A percentile compares a stretch with the other conserved stretches of the same genome.
Evolutionary conservation across 2,113 vertebrate genomes (phyloP).

Genomic region (mouse (Mus musculus)): DNA sequence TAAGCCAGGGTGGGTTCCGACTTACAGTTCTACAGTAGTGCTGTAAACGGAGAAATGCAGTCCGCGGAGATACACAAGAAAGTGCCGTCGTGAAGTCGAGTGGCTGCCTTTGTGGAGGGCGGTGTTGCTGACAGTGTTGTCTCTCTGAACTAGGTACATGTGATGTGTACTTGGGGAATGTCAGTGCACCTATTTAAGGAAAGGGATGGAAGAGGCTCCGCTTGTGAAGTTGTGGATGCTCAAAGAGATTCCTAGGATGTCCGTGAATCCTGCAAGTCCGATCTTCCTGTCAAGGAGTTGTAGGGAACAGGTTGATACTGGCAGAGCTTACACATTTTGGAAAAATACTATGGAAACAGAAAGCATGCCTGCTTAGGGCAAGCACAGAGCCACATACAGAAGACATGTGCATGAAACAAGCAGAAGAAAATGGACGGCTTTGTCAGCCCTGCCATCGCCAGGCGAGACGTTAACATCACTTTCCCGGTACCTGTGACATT

Average conservation of each 20-base stretch:
- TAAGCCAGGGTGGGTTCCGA: not conserved
- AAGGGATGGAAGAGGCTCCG: not conserved
- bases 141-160: not conserved
- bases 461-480: not conserved
- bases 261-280: not conserved
- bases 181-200: not conserved
- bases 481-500: not conserved
- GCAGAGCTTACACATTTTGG: not conserved
- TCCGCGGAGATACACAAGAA: not conserved
- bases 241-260: not conserved
- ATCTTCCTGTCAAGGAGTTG: not conserved
- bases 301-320: not conserved
- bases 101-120: not conserved
- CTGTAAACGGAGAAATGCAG: not conserved
- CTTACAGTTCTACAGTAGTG: not conserved
- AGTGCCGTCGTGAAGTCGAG: not conserved
- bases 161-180: not conserved
- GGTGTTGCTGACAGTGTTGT: accelerated
- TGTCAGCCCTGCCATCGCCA: not conserved
- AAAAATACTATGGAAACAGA: slow-evolving; percentile 17
- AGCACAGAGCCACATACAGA: too few relatives aligned
- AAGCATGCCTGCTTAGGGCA: not conserved
- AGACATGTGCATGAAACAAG: not conserved
- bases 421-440: not conserved
- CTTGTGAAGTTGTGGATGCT: slow-evolving; percentile 25